Base-by-base conservation (phyloP, 2,888 invertebrate genomes). In the Adela reaumurella region DNA sequence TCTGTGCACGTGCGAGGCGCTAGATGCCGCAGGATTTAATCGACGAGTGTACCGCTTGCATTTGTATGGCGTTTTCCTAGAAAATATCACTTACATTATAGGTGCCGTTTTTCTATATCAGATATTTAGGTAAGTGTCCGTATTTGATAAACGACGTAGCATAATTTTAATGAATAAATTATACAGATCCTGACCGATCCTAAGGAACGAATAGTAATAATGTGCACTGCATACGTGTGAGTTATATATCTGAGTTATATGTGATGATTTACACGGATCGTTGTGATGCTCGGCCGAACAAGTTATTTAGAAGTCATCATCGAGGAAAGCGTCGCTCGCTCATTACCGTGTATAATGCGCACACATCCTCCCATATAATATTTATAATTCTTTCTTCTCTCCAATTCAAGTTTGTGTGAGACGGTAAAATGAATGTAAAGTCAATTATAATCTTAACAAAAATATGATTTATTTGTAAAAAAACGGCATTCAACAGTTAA, bases 271-370 rank as follows among this genome's bases (percentile, higher is more conserved):
- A 14, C 35, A 35, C 35, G 6, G 62, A 56, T 58, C 52, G 57
- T 66, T 73, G 74, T 74, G 74, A 74, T 76, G 74, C 70, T 70
- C 65, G 73, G 72, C 69, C 62, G 63, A 61, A 67, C 70, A 70
- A 67, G 69, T 70, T 65, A 66, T 46, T 65, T 66, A 63, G 71
- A 69, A 67, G 73, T 72, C 72, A 69, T 63, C 58, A 51, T 65
- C 68, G 61, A 65, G 68, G 49, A 70, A 62, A 60, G 56, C 58
- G 24, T 24, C n/a, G n/a, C n/a, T n/a, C n/a, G n/a, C n/a, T n/a
- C n/a, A n/a, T n/a, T n/a, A n/a, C n/a, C n/a, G n/a, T n/a, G n/a
- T n/a, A n/a, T n/a, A n/a, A n/a, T n/a, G n/a, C n/a, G n/a, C n/a
- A n/a, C n/a, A n/a, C n/a, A n/a, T n/a, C n/a, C n/a, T n/a, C n/a